Evolutionary conservation across 2,797 vertebrate genomes (phyloP).

Genomic region (Pachyuromys duprasi): DNA sequence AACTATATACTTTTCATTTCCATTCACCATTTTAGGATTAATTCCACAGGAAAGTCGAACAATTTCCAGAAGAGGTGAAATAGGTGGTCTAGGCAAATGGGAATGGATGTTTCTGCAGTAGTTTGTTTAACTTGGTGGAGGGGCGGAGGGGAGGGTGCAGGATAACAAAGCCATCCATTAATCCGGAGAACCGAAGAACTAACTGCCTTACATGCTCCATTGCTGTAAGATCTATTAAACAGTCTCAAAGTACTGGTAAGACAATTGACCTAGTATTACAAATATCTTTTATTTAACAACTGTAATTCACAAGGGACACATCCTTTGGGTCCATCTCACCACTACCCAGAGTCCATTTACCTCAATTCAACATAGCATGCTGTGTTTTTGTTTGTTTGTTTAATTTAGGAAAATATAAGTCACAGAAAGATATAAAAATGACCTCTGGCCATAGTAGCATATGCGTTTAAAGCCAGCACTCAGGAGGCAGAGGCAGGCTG

Average conservation of each 20-base stretch:
- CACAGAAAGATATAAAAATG: constrained; percentile 6
- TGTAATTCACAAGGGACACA: constrained; percentile 50
- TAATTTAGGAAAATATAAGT: constrained; percentile 23
- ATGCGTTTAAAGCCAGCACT: background rate
- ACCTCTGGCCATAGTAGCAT: background rate
- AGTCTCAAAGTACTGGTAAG: constrained; percentile 37
- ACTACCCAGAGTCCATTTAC: background rate
- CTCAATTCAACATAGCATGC: constrained; percentile 11
- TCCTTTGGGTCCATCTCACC: background rate
- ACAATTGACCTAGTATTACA: constrained; percentile 34
- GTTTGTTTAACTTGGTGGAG: constrained; percentile 56
- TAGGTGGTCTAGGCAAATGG: constrained; percentile 44
- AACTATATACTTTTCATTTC: constrained; percentile 27
- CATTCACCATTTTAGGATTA: constrained; percentile 51
- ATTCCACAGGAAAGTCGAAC: constrained; percentile 54
- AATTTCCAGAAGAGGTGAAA: constrained; percentile 23
- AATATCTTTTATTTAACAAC: constrained; percentile 24
- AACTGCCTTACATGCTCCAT: constrained; percentile 42
- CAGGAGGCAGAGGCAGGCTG: background rate
- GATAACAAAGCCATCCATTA: constrained; percentile 75
- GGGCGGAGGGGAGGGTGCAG: background rate
- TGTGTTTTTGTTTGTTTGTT: constrained; percentile 37
- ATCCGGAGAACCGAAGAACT: constrained; percentile 66
- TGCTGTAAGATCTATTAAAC: constrained; percentile 37
- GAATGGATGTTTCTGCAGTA: constrained; percentile 14